A percentile compares a stretch with the other conserved stretches of the same genome.
Evolutionary conservation across 1,140 invertebrate species (phyloP).

Genomic region (Lepidostoma basale): DNA sequence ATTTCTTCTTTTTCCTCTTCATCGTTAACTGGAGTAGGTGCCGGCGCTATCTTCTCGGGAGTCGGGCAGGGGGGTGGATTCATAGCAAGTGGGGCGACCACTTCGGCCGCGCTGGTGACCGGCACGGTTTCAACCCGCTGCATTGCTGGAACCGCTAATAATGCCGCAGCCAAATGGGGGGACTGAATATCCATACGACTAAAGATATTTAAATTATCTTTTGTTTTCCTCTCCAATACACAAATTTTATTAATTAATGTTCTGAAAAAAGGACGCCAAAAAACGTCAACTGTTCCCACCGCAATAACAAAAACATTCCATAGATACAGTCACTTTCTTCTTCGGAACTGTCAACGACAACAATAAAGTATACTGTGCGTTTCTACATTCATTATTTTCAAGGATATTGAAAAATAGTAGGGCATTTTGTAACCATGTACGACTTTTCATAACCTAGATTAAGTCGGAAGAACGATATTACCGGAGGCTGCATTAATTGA

Average conservation of each 20-base stretch:
- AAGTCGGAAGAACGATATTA: no score
- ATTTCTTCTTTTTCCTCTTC: constrained; percentile 64
- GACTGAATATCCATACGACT: constrained; percentile 54
- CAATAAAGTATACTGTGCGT: not conserved
- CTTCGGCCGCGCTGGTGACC: not conserved
- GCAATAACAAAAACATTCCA: constrained; percentile 24
- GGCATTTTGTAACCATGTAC: no score
- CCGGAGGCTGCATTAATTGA: no score
- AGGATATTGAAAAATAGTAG: no score
- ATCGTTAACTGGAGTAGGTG: constrained; percentile 14
- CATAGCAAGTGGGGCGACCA: constrained; percentile 6
- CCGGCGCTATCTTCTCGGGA: constrained; percentile 7
- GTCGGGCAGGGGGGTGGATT: constrained; percentile 23
- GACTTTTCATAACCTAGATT: no score
- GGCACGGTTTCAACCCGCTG: constrained; percentile 44
- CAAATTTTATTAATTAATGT: not conserved
- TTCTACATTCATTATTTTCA: no score
- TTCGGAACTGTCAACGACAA: not conserved
- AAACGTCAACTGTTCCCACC: constrained; percentile 16
- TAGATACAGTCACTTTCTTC: no score
- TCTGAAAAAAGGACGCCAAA: constrained; percentile 21
- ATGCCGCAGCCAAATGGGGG: constrained; percentile 57
- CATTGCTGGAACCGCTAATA: constrained; percentile 51
- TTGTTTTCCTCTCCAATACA: not conserved
- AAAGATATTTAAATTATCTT: not conserved